Conservation (phyloP, 1,140 invertebrate genomes). For the Achatina immaculata region DNA sequence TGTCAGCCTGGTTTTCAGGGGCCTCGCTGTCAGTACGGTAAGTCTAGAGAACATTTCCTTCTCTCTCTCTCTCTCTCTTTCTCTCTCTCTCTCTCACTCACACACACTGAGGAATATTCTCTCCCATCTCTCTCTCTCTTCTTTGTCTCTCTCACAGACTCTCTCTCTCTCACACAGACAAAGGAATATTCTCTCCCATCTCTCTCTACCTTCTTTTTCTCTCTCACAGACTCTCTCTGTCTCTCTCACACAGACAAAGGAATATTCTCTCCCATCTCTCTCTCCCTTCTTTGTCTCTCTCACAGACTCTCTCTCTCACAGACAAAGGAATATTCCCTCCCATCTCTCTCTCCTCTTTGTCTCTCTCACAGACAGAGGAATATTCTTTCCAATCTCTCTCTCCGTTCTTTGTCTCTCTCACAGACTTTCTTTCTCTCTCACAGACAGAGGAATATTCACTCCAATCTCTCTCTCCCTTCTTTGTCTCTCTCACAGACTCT, state of each 20-base stretch:
- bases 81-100: slow-evolving; percentile 27
- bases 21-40: slow-evolving; percentile 61
- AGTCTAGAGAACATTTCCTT: slow-evolving; percentile 31
- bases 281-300: background rate
- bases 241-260: background rate
- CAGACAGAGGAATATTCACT: no score
- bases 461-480: no score
- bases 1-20: slow-evolving; percentile 63
- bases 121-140: background rate
- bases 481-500: no score
- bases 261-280: background rate
- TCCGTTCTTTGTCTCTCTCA: slow-evolving; percentile 14
- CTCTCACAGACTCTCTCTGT: background rate
- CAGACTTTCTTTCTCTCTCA: background rate
- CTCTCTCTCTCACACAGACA: slow-evolving; percentile 18
- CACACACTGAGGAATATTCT: slow-evolving; percentile 16
- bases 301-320: background rate
- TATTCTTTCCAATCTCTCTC: background rate
- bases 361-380: no score
- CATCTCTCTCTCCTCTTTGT: background rate
- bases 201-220: background rate
- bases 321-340: background rate
- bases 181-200: background rate
- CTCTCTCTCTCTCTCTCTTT: slow-evolving; percentile 19
- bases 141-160: slow-evolving; percentile 17